These are phyloP conservation scores for Drosophila infuscata DNA, from an alignment of 2,888 invertebrate genomes.

Conservation along the genomic window DNA sequence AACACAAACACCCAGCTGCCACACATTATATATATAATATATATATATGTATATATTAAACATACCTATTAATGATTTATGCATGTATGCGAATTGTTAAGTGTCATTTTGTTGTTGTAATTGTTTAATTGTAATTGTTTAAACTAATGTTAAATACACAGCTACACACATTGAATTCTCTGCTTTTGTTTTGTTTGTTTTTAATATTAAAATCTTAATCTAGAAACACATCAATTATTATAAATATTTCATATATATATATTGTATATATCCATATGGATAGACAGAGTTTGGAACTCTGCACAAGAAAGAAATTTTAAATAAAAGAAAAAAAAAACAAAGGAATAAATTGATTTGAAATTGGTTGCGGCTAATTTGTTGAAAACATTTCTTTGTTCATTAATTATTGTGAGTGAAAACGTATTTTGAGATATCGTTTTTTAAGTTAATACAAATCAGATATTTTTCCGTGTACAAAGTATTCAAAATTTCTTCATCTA, in stretches of 20 bases:
- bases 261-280: conserved; percentile 51
- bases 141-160: conserved; percentile 76
- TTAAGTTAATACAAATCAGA: conserved; percentile 9
- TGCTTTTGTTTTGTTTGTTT: conserved; percentile 40
- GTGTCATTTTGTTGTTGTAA: conserved; percentile 33
- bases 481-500: conserved; percentile 13
- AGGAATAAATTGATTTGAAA: conserved; percentile 31
- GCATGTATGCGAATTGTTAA: conserved; percentile 49
- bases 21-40: neutral
- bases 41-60: conserved; percentile 7
- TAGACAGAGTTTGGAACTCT: conserved; percentile 68
- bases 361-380: conserved; percentile 32
- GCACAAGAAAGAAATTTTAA: conserved; percentile 30
- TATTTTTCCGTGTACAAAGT: conserved; percentile 5
- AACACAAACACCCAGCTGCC: neutral
- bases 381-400: conserved; percentile 12
- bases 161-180: conserved; percentile 77
- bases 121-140: conserved; percentile 43
- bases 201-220: conserved; percentile 78
- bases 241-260: conserved; percentile 66
- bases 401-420: neutral
- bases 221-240: conserved; percentile 80
- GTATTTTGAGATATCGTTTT: conserved; percentile 6
- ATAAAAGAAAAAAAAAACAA: conserved; percentile 24
- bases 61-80: conserved; percentile 34